phyloP scores from a whole-genome alignment of 2,888 invertebrate species.

The Anthophora plumipes region DNA sequence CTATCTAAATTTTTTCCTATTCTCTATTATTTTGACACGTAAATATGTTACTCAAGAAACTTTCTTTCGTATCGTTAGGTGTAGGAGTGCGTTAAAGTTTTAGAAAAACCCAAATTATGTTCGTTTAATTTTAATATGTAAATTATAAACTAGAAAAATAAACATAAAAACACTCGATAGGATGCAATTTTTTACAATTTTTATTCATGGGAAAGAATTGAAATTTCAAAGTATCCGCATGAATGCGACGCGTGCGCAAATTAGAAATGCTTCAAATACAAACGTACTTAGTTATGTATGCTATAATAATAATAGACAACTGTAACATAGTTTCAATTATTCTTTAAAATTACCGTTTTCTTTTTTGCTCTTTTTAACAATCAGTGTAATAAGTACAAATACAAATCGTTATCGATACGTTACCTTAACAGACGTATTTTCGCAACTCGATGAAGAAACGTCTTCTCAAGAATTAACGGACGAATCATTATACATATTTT shows the following conservation, averaged over 20 bases:
- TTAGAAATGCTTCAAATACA: constrained; percentile 3
- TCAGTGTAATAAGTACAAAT: neutral
- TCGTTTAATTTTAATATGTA: neutral
- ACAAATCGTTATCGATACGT: neutral
- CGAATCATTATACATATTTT: neutral
- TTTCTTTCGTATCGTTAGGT: neutral
- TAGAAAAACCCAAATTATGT: neutral
- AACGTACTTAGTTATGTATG: constrained; percentile 5
- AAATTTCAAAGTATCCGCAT: constrained; percentile 43
- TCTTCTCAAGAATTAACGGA: neutral
- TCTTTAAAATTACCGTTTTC: neutral
- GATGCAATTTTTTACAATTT: neutral
- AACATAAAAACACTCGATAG: neutral
- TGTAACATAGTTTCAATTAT: constrained; percentile 4
- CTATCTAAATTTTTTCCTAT: neutral
- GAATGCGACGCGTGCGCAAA: constrained; percentile 44
- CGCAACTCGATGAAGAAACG: neutral
- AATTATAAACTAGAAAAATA: constrained; percentile 2
- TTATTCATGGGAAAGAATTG: constrained; percentile 11
- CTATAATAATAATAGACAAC: neutral
- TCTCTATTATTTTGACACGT: neutral
- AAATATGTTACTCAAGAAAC: neutral
- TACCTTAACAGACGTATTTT: neutral
- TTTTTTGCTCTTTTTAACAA: too few species aligned
- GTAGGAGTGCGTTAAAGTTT: neutral